Conservation (phyloP, 2,888 invertebrate species). For the Xanthostigma xanthostigma region DNA sequence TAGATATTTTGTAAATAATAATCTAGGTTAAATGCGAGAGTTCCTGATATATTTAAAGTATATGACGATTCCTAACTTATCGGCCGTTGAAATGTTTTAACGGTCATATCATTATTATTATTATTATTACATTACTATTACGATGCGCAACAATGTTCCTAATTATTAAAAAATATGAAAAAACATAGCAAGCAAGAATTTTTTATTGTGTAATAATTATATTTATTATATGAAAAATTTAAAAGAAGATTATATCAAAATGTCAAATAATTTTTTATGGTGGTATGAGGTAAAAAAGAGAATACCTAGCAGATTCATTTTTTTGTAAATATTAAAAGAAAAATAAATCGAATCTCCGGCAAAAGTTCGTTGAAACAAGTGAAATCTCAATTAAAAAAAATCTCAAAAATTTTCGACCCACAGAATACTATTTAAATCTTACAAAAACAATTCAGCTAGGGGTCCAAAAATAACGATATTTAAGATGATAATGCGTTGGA, state of each 20-base stretch:
- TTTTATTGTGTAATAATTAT: not conserved
- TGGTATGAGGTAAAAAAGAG: too few relatives aligned
- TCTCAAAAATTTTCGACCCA: too few relatives aligned
- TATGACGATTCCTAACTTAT: constrained; percentile 7
- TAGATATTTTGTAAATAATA: constrained; percentile 14
- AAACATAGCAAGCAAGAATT: constrained; percentile 3
- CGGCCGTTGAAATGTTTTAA: not conserved
- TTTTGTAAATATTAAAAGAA: too few relatives aligned
- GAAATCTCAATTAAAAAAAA: too few relatives aligned
- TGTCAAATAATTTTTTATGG: constrained; percentile 1
- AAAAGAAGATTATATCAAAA: constrained; percentile 5
- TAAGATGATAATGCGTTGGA: not conserved
- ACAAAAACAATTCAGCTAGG: not conserved
- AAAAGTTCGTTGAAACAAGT: too few relatives aligned
- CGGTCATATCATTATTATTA: not conserved
- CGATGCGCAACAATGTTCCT: constrained; percentile 10
- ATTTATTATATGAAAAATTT: constrained; percentile 3
- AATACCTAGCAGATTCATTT: too few relatives aligned
- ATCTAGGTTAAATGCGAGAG: constrained; percentile 20
- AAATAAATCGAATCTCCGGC: too few relatives aligned
- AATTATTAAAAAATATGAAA: constrained; percentile 2
- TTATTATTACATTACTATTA: constrained; percentile 2
- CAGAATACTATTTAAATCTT: too few relatives aligned
- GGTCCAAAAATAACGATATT: constrained; percentile 8
- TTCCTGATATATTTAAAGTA: constrained; percentile 26